These are phyloP conservation scores for Drosophila paucipuncta DNA, from an alignment of 2,888 invertebrate genomes.

Conservation along the genomic window DNA sequence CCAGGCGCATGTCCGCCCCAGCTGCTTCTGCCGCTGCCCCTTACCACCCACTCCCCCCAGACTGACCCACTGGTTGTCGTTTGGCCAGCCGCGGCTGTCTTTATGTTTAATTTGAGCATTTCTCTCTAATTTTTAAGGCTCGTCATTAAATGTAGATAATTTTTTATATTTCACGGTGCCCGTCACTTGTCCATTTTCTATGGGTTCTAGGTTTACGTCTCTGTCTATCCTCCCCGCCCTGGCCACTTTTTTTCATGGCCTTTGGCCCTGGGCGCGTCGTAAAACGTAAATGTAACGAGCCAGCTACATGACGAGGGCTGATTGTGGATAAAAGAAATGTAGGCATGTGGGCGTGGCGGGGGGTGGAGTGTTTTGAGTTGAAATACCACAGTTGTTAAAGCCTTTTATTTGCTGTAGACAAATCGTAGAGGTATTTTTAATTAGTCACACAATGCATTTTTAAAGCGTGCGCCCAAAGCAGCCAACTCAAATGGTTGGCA, in stretches of 20 bases:
- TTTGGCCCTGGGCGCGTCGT: slow-evolving; percentile 66
- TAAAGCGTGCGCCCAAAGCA: slow-evolving; percentile 36
- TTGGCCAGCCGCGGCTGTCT: slow-evolving; percentile 42
- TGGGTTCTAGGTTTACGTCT: slow-evolving; percentile 45
- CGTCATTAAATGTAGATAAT: slow-evolving; percentile 81
- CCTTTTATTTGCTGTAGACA: slow-evolving; percentile 53
- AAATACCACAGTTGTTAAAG: slow-evolving; percentile 62
- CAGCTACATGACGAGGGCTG: slow-evolving; percentile 45
- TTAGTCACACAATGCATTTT: slow-evolving; percentile 62
- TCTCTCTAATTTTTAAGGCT: slow-evolving; percentile 80
- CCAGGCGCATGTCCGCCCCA: slow-evolving; percentile 70
- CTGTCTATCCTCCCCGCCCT: slow-evolving; percentile 12
- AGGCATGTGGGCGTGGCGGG: background rate
- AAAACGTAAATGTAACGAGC: slow-evolving; percentile 77
- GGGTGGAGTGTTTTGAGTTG: slow-evolving; percentile 6
- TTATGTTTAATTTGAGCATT: slow-evolving; percentile 81
- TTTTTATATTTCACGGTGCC: slow-evolving; percentile 68
- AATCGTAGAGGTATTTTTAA: slow-evolving; percentile 71
- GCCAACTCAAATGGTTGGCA: slow-evolving; percentile 7
- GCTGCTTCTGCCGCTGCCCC: background rate
- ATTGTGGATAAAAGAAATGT: slow-evolving; percentile 6
- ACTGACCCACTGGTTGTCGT: slow-evolving; percentile 6
- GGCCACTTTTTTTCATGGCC: slow-evolving; percentile 37
- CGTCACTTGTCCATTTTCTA: slow-evolving; percentile 41
- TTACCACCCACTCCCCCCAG: background rate